Evolutionary conservation across 2,888 invertebrate genomes (phyloP), one percentile per base, ranked within the genome.

Genomic region (Loripinus fragilis): DNA sequence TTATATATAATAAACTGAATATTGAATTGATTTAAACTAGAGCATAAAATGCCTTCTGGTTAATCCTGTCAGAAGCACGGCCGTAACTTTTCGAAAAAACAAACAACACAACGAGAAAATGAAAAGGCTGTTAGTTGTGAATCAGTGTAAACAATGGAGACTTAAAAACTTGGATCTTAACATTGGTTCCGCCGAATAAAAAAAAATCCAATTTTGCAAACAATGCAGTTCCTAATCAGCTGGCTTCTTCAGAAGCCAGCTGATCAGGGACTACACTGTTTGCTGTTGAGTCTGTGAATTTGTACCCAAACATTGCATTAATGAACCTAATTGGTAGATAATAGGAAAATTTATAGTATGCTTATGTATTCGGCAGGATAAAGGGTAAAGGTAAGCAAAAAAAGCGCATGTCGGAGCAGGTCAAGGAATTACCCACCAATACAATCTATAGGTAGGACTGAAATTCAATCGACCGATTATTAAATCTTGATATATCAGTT

Each of bases 391-490:
- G 33, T 60, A 60, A 10, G 33, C 17, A 33, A 60, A 60, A 60
- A 33, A 60, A 30, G 17, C 5, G 60, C 60, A 60, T 60, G 60
- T 60, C 33, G 12, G 60, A 10, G 60, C 60, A 60, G 60, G 60
- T 60, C 33, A 28, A 1, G 1, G 30, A 8, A 60, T 33, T 33
- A 17, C 60, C 60, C 60, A 60, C 33, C 60, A 60, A 33, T 60
- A 33, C 23, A 60, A 60, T 60, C 60, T 60, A n/a, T 60, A 52
- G 60, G 60, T 33, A 60, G 60, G 28, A 33, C 30, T 33, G 60
- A 60, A 60, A 60, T 60, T 60, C 60, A 60, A 60, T 60, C 60
- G 60, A 60, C 33, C 60, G 33, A 60, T 60, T 33, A 60, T 33
- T 17, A 30, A 60, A 60, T 60, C 7, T 60, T 60, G 60, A 60